Evolutionary conservation across 2,888 invertebrate species (phyloP), one percentile per base, ranked within the genome.

Genomic region (Leucophenga maculata): DNA sequence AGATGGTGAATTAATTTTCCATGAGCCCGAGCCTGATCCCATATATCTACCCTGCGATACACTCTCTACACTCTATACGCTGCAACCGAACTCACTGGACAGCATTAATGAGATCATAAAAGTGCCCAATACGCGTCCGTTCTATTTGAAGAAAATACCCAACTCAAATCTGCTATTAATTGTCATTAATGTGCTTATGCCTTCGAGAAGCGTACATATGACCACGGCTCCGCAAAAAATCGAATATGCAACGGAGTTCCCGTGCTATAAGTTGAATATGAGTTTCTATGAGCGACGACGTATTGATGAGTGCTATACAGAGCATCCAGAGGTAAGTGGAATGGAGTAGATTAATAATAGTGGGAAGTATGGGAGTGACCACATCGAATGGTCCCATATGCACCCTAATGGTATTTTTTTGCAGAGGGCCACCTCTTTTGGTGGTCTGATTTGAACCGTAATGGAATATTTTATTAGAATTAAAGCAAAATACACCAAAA

Each of bases 131-230:
- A 90, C 90, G 26, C 90, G 92, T 68, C 91, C 91, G 3, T 95
- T 93, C 86, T 93, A 92, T 87, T 91, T 94, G 0, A 91, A 94
- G 75, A 91, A 92, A 82, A 92, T 96, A 48, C 92, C 93, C 0
- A 91, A 93, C 80, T 95, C 95, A 22, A 96, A 96, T 89, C 89
- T 96, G 70, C 84, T 96, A 44, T 88, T 96, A 73, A 91, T 96
- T 60, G 93, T 94, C 14, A 92, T 95, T 4, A 91, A 94, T 80
- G 89, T 90, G 0, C 74, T 86, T 54, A 84, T 84, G 83, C 88
- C 89, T 67, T 86, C 89, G 64, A 89, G 90, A 72, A 89, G 89
- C 73, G 87, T 88, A 59, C 87, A 86, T 65, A 86, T 91, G 65
- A 89, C 89, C 48, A 90, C 92, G 31, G 86, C 87, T 22, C 90